Conservation (phyloP, 2,888 invertebrate species). For the Trilocha varians region DNA sequence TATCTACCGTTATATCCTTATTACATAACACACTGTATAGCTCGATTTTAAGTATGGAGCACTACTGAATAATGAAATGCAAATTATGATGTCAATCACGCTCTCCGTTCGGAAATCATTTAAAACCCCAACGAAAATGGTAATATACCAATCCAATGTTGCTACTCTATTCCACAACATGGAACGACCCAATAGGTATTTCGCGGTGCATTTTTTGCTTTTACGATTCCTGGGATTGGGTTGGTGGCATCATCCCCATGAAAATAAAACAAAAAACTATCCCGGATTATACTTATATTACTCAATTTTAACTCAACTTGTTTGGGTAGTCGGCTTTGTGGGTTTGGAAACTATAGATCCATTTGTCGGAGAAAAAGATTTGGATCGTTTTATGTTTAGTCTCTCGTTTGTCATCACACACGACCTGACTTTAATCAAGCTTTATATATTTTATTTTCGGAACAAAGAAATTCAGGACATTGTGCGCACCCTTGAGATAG, state of each 20-base stretch:
- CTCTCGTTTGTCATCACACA: constrained; percentile 64
- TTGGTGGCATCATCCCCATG: constrained; percentile 66
- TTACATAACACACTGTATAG: not conserved
- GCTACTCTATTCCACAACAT: not conserved
- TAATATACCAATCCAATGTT: constrained; percentile 1
- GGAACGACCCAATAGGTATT: constrained; percentile 35
- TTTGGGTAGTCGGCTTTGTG: constrained; percentile 61
- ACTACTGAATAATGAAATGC: not conserved
- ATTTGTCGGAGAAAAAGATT: constrained; percentile 57
- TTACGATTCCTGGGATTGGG: constrained; percentile 54
- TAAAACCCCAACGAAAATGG: not conserved
- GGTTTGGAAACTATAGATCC: constrained; percentile 64
- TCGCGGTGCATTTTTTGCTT: constrained; percentile 45
- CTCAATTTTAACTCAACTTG: constrained; percentile 44
- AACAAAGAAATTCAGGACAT: constrained; percentile 53
- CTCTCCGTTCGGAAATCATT: not conserved
- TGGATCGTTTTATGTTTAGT: constrained; percentile 63
- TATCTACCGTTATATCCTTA: not conserved
- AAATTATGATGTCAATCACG: constrained; percentile 2
- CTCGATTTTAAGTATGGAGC: not conserved
- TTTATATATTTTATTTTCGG: constrained; percentile 58
- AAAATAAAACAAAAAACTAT: constrained; percentile 46
- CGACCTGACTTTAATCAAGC: constrained; percentile 55
- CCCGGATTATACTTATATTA: constrained; percentile 54
- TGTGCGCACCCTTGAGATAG: constrained; percentile 48